Base-by-base conservation (phyloP, 2,797 vertebrate genomes). In the Gymnoscopelus braueri region DNA sequence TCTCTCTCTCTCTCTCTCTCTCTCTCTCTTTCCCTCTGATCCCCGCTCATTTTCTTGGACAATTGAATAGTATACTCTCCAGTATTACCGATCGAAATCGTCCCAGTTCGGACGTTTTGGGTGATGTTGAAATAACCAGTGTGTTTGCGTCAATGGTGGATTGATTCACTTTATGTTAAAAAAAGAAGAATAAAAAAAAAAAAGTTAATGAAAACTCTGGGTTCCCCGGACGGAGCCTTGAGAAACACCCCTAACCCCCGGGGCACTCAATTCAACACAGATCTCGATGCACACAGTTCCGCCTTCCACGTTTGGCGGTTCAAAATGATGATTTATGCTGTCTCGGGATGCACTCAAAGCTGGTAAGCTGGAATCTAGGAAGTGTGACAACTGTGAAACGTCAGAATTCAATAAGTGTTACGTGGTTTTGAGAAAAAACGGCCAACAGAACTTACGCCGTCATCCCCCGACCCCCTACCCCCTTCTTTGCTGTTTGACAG, bases 401-500 rank as follows among this genome's bases (percentile, higher is more conserved):
- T 23, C n/a, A 15, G 52, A 53, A 53, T 53, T 3, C 14, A n/a
- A 53, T 53, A n/a, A 53, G 52, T 53, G 52, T 53, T 53, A 15
- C 19, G 13, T 15, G 15, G n/a, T 53, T 53, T 53, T 23, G 19
- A 19, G 63, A 79, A 74, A 83, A 80, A 65, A 72, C 63, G 82
- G 83, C 68, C 79, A 51, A 75, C 79, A 73, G 78, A 77, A 78
- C 82, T 80, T 1, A 14, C 55, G 69, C 79, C 76, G 81, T 59
- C 84, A 56, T 23, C 0, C 14, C 52, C 24, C 35, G 4, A n/a
- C 35, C 48, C n/a, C 39, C 29, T 3, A 15, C 35, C 7, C 9
- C 59, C 39, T 39, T n/a, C 5, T 67, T 84, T 85, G 80, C 85
- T 54, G 88, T 90, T 85, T 81, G 83, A 88, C 84, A 87, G 86